Conservation (phyloP, 2,888 invertebrate species). For the Toxonevra muliebris region DNA sequence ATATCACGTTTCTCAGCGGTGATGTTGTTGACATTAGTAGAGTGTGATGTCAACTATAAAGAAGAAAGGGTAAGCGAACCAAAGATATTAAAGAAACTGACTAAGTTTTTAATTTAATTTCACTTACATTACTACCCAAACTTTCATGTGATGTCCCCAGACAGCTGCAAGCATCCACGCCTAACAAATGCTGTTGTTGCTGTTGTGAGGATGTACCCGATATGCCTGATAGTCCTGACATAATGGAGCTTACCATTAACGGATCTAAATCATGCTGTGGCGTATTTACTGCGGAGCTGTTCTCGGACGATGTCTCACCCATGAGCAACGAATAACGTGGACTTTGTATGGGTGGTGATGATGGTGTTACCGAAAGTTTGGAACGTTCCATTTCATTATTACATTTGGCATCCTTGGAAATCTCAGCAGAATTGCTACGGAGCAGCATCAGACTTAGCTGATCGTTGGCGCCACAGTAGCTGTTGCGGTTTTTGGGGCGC, state of each 20-base stretch:
- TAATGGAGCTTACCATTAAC: conserved; percentile 53
- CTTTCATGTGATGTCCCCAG: conserved; percentile 61
- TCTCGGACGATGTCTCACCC: conserved; percentile 65
- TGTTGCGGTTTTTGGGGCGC: conserved; percentile 54
- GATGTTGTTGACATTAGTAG: conserved; percentile 38
- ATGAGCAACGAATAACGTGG: conserved; percentile 65
- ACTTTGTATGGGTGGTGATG: conserved; percentile 62
- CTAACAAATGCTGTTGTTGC: conserved; percentile 50
- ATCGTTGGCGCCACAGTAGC: conserved; percentile 48
- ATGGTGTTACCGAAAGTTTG: conserved; percentile 61
- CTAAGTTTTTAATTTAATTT: background rate
- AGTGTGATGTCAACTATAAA: conserved; percentile 45
- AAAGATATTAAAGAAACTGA: background rate
- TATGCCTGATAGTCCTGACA: conserved; percentile 53
- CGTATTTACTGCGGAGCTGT: conserved; percentile 64
- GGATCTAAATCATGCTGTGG: conserved; percentile 64
- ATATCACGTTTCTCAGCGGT: conserved; percentile 60
- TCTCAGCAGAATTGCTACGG: conserved; percentile 51
- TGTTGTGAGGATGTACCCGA: conserved; percentile 48
- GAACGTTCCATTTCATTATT: conserved; percentile 51
- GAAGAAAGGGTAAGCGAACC: background rate
- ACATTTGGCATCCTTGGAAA: conserved; percentile 44
- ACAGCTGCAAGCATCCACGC: conserved; percentile 52
- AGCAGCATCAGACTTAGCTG: conserved; percentile 46
- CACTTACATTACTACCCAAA: conserved; percentile 56